A percentile compares a stretch with the other conserved stretches of the same genome.
These are phyloP conservation scores for Agonopterix subpropinquella DNA, from an alignment of 2,888 invertebrate genomes.

Conservation along the genomic window DNA sequence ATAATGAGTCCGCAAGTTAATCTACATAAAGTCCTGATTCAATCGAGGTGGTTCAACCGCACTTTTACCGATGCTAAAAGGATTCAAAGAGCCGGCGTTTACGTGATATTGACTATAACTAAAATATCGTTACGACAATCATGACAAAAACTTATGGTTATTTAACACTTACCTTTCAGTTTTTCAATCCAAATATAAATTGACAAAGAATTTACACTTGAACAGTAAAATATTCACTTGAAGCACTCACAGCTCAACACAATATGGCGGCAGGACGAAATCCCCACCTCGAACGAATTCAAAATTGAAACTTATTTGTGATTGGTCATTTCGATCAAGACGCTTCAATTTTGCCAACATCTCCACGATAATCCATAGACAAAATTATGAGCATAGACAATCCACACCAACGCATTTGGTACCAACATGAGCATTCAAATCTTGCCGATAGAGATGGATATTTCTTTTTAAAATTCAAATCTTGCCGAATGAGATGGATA, in stretches of 20 bases:
- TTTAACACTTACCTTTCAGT: slow-evolving; percentile 52
- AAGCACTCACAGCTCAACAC: slow-evolving; percentile 71
- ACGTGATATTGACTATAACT: slow-evolving; percentile 12
- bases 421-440: too few relatives aligned
- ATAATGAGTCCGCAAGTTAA: neutral
- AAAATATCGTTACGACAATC: slow-evolving; percentile 15
- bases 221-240: slow-evolving; percentile 57
- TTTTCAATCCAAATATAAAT: slow-evolving; percentile 58
- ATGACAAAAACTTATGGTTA: slow-evolving; percentile 60
- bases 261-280: slow-evolving; percentile 71
- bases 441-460: too few relatives aligned
- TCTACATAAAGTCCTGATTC: slow-evolving; percentile 1
- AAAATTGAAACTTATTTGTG: slow-evolving; percentile 53
- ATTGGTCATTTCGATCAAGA: slow-evolving; percentile 54
- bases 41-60: slow-evolving; percentile 1
- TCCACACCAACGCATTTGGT: neutral
- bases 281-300: slow-evolving; percentile 69
- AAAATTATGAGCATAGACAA: slow-evolving; percentile 7
- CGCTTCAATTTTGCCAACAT: slow-evolving; percentile 57
- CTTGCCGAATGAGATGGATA: too few relatives aligned
- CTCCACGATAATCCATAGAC: slow-evolving; percentile 4
- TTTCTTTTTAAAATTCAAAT: too few relatives aligned
- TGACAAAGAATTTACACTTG: slow-evolving; percentile 63
- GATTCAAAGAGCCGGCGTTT: slow-evolving; percentile 29
- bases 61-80: slow-evolving; percentile 17